Base-by-base conservation (phyloP, 2,888 invertebrate genomes). In the Caenorhabditis sp. region DNA sequence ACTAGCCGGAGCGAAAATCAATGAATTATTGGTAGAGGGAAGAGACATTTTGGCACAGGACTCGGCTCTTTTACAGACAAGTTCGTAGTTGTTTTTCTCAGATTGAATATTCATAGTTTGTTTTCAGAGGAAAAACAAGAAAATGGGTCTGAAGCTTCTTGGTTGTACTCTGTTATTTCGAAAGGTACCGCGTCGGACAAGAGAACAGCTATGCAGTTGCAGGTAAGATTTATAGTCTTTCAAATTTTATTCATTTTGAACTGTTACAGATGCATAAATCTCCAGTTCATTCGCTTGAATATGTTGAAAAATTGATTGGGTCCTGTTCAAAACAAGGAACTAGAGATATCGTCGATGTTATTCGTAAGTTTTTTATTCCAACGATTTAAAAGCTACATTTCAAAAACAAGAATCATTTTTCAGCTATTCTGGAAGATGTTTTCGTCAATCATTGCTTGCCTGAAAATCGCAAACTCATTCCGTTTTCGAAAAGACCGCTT, bases 131-230 rank as follows among this genome's bases (percentile, higher is more conserved):
- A 70, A 5, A 63, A 64, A 36, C 63, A 63, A n/a, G 63, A 74
- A 43, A 70, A 70, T 17, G 83, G 80, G 36, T 76, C 80, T 4
- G 88, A 89, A 67, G 87, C 88, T 0, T 80, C 81, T 4, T 94
- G 94, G 94, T 91, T 94, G 75, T 91, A 92, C 81, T 93, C 92
- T 1, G 92, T 95, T 12, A 90, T 94, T 80, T 90, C 92, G 14
- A 92, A 92, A 81, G 95, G 95, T 77, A 94, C 95, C 0, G 91
- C 92, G 0, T 91, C 92, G 0, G 95, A 95, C 89, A 93, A 93
- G 90, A 91, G 94, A 68, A 94, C 95, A 1, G 95, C 95, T 0
- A 92, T 92, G 69, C 92, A 93, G 7, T 90, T 95, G 26, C 89
- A 93, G 26, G 89, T 93, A 20, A 56, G 21, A 26, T 17, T 26